phyloP scores from a whole-genome alignment of 1,140 invertebrate species.

The Pteromalus puparum region DNA sequence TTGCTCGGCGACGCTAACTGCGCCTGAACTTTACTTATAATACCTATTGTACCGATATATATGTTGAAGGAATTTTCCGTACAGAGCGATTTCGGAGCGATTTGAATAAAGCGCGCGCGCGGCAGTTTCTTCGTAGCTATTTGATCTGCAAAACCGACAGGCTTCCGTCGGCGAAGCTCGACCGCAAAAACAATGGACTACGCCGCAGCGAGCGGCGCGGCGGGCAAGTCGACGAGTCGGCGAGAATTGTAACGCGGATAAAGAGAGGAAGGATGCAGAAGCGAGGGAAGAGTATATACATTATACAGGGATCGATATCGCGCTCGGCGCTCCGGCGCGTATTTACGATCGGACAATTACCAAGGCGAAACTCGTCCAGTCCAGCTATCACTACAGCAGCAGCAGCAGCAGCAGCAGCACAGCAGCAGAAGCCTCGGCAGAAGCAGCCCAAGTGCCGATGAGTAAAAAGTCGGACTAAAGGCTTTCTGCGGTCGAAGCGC shows the following conservation, averaged over 20 bases:
- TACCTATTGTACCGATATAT: no score
- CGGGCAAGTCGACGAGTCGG: no score
- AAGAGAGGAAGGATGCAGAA: neutral
- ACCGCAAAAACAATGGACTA: conserved; percentile 19
- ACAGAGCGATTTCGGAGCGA: no score
- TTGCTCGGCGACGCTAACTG: no score
- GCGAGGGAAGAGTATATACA: neutral
- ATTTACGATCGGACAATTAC: conserved; percentile 48
- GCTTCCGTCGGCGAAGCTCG: neutral
- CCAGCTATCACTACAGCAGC: no score
- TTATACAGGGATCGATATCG: conserved; percentile 1
- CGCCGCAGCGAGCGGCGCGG: no score
- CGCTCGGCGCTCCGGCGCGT: neutral
- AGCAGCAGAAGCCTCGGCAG: no score
- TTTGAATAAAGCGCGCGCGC: no score
- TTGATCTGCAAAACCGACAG: conserved; percentile 32
- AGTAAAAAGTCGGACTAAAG: conserved; percentile 44
- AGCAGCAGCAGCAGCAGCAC: no score
- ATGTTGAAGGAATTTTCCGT: no score
- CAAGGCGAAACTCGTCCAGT: conserved; percentile 10
- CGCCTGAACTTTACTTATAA: no score
- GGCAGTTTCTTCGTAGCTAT: neutral
- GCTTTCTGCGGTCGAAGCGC: conserved; percentile 34
- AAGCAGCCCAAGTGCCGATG: conserved; percentile 35
- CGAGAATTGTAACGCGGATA: conserved; percentile 2